phyloP scores from a whole-genome alignment of 2,113 vertebrate genomes.

The Lophius piscatorius region DNA sequence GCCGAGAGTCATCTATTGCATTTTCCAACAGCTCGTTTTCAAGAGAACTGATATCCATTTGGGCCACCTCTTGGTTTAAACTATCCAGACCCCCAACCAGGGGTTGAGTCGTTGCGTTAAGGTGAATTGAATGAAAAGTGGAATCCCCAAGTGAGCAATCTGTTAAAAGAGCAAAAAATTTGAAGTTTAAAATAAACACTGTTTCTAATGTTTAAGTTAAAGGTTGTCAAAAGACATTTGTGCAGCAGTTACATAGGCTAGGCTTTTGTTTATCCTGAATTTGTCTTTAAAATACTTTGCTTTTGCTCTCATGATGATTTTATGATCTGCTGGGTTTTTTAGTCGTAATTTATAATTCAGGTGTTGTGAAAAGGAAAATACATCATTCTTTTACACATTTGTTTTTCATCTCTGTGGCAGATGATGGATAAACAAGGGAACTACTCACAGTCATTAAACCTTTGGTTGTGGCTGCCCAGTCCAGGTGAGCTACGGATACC shows the following conservation, averaged over 20 bases:
- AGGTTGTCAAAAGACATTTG: background rate
- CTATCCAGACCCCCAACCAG: conserved; percentile 23
- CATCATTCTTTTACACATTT: background rate
- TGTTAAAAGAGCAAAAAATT: conserved; percentile 47
- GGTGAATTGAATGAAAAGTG: background rate
- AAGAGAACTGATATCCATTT: conserved; percentile 21
- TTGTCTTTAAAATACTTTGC: background rate
- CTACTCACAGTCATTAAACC: conserved; percentile 24
- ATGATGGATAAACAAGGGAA: background rate
- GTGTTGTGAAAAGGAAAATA: background rate
- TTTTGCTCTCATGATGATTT: too few relatives aligned
- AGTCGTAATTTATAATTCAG: background rate
- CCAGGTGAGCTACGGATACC: conserved; percentile 1
- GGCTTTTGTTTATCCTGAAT: background rate
- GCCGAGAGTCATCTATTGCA: conserved; percentile 68
- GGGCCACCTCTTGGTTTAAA: conserved; percentile 31
- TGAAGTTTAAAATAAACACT: conserved; percentile 8
- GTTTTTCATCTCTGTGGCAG: background rate
- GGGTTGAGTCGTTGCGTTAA: conserved; percentile 39
- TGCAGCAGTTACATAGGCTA: background rate
- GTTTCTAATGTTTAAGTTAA: background rate
- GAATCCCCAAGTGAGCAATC: conserved; percentile 34
- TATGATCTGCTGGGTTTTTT: background rate
- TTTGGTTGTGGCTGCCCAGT: conserved; percentile 17
- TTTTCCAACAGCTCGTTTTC: conserved; percentile 64